Conservation (phyloP, 2,113 vertebrate genomes). For the Hassar affinis region DNA sequence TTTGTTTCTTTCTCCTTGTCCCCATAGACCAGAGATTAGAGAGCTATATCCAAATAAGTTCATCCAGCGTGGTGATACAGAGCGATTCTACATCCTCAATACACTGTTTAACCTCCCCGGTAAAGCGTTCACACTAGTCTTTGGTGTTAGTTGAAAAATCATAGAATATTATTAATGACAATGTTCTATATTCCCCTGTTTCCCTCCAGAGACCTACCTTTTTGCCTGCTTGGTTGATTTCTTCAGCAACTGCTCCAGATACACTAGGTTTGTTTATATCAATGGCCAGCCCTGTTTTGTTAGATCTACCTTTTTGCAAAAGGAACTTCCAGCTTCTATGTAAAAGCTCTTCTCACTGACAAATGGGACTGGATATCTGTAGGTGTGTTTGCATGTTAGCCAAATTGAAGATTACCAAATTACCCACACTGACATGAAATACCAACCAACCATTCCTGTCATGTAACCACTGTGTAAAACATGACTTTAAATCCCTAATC, state of each 20-base stretch:
- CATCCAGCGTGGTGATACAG: slow-evolving; percentile 97
- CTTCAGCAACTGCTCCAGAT: slow-evolving; percentile 95
- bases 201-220: slow-evolving; percentile 89
- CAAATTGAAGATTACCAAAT: not conserved
- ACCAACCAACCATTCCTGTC: not conserved
- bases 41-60: slow-evolving; percentile 99
- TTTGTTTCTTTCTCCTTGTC: slow-evolving; percentile 6
- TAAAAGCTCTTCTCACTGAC: not conserved
- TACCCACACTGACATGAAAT: no score
- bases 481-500: no score
- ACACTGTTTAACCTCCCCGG: slow-evolving; percentile 98
- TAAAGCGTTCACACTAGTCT: slow-evolving; percentile 48
- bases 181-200: not conserved
- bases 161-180: not conserved
- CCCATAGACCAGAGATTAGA: slow-evolving; percentile 89
- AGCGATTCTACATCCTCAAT: slow-evolving; percentile 98
- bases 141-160: not conserved
- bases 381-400: not conserved
- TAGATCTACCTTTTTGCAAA: not conserved
- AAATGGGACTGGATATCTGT: not conserved
- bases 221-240: slow-evolving; percentile 97
- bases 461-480: no score
- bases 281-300: not conserved
- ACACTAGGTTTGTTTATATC: slow-evolving; percentile 80
- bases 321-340: not conserved